Base-by-base conservation (phyloP, 1,140 invertebrate species). In the Bombus pyrosoma region DNA sequence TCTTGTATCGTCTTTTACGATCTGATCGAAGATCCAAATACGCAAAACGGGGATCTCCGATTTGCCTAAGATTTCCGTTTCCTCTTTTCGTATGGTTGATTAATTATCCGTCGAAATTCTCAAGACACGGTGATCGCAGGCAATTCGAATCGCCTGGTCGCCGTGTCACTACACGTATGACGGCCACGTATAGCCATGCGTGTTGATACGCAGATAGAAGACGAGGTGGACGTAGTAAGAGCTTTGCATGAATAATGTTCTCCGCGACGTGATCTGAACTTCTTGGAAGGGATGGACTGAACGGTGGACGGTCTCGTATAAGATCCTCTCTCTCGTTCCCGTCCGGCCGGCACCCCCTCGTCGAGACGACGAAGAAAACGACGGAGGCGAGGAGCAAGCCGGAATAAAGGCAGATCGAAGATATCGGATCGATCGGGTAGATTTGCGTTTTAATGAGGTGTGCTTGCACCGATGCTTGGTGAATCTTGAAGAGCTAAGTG, bases 241-340 rank as follows among this genome's bases (percentile, higher is more conserved):
- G 83, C 87, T 86, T 91, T 87, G 91, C 93, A 93, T 93, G 92
- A 93, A 93, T 93, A 93, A 93, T 93, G 92, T 89, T 64, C 86
- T 71, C 79, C 81, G 83, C 88, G 87, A 89, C 80, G 85, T 84
- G 88, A 91, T 91, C 87, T 86, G 89, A 92, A 87, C 90, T 93
- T 93, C 92, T 92, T 83, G 90, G 93, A 93, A 93, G 92, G 86
- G 87, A 87, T 83, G 81, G 78, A 69, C 81, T 53, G 76, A 79
- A 82, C 69, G 47, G 83, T 75, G 85, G 81, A 87, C 75, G 71
- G 74, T 72, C 66, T 71, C 57, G 69, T 85, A 59, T 68, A 84
- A 71, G 75, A 84, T 59, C n/a, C 59, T 47, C 71, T 25, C 66
- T 62, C 15, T 53, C 34, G 4, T 25, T 22, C 43, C 39, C 28